Conservation (phyloP, 2,888 invertebrate species). For the Smittia sp. region DNA sequence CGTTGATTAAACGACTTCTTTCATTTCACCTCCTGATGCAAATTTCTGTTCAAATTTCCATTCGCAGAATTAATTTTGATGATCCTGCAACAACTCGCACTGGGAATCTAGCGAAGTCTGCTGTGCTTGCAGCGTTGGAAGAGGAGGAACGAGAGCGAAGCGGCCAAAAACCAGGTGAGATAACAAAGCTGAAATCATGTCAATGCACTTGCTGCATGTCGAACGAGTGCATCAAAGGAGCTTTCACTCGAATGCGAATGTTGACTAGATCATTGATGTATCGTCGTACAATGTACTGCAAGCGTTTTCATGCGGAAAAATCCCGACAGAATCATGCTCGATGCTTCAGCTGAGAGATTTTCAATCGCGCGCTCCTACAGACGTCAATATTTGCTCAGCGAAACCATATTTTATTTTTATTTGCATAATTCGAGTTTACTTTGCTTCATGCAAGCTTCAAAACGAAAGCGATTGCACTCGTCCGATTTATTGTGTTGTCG, state of each 20-base stretch:
- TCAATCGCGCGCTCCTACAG: background rate
- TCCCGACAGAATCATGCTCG: no score
- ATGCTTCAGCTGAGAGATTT: no score
- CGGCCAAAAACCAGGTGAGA: slow-evolving; percentile 52
- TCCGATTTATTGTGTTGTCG: no score
- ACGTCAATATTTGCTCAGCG: background rate
- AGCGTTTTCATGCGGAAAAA: no score
- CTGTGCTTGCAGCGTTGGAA: slow-evolving; percentile 78
- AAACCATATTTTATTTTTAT: slow-evolving; percentile 2
- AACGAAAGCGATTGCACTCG: no score
- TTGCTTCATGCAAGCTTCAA: background rate
- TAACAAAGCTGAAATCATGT: background rate
- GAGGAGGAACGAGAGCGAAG: slow-evolving; percentile 64
- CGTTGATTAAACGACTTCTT: background rate
- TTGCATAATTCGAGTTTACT: slow-evolving; percentile 16
- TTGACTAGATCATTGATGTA: no score
- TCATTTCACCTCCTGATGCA: background rate
- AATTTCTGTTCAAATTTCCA: slow-evolving; percentile 30
- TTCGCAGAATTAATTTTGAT: slow-evolving; percentile 74
- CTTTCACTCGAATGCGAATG: no score
- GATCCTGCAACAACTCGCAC: slow-evolving; percentile 69
- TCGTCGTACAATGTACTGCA: no score
- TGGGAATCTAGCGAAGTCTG: slow-evolving; percentile 78
- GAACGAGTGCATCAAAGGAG: no score
- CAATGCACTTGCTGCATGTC: no score